Evolutionary conservation across 2,797 vertebrate genomes (phyloP), one percentile per base, ranked within the genome.

Genomic region (Pagetopsis macropterus): DNA sequence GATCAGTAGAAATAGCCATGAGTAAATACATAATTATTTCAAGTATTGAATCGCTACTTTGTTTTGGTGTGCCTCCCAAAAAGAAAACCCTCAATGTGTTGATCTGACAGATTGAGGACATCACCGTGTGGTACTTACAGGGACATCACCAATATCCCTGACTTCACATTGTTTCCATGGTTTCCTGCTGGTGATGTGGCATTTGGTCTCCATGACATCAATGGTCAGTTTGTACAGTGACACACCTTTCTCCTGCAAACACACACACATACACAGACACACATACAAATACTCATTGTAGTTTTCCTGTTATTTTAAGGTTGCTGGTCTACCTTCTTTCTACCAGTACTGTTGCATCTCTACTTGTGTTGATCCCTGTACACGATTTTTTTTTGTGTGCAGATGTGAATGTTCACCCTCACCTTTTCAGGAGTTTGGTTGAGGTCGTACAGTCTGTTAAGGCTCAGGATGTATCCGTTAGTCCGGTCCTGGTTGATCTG

Each of bases 161-260:
- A 92, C 64, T 61, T 71, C 58, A 82, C 92, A 94, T 31, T 88
- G 77, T 84, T 91, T 93, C 91, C 91, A 92, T 13, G 78, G 84
- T 84, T 84, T 93, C 72, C 78, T 87, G 85, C 92, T 94, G 67
- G 50, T 80, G 78, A 92, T 80, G 65, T 93, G 91, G 63, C 93
- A 92, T 57, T 76, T 70, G 55, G 94, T 94, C 72, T 94, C 93
- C 81, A 93, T 74, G 33, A 94, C 88, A 57, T 94, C 93, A n/a
- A 94, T 79, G 6, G 66, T 88, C 68, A 94, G 72, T 14, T 85
- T 81, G 72, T 91, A 91, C 48, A 82, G 44, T 3, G 54, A 76
- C 1, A 68, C 71, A 9, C 33, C 76, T 68, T 78, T 82, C 17
- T 82, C 84, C 87, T 90, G 65, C 4, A 69, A 19, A 62, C 4